These are phyloP conservation scores for Psammodynastes pulverulentus DNA, from an alignment of 2,113 vertebrate species.

Conservation along the genomic window DNA sequence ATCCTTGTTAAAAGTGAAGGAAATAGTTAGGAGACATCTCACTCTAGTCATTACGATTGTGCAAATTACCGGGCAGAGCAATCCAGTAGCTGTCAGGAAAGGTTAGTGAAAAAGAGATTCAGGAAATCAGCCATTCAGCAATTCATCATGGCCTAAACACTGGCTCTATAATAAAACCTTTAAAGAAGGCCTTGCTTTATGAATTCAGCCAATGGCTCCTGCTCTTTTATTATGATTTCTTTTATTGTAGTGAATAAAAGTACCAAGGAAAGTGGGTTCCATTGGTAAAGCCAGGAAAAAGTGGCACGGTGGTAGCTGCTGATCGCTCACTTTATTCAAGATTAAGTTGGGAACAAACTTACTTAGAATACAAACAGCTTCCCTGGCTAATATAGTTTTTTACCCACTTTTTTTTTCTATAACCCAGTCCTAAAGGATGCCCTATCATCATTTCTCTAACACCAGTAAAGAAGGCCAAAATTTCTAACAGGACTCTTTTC, in stretches of 20 bases:
- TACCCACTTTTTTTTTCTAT: slow-evolving; percentile 47
- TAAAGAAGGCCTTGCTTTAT: slow-evolving; percentile 78
- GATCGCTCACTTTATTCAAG: slow-evolving; percentile 52
- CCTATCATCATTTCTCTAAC: not conserved
- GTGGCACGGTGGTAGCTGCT: slow-evolving; percentile 63
- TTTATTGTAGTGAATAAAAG: slow-evolving; percentile 75
- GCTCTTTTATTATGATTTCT: slow-evolving; percentile 48
- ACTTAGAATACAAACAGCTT: slow-evolving; percentile 39
- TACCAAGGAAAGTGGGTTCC: slow-evolving; percentile 53
- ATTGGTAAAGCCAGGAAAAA: slow-evolving; percentile 55
- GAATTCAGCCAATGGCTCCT: slow-evolving; percentile 74
- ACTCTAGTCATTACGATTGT: slow-evolving; percentile 90
- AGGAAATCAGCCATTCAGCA: slow-evolving; percentile 90
- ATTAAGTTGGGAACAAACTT: slow-evolving; percentile 39
- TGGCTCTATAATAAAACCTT: slow-evolving; percentile 83
- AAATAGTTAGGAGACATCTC: slow-evolving; percentile 80
- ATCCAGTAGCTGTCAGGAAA: slow-evolving; percentile 94
- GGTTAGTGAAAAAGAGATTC: slow-evolving; percentile 86
- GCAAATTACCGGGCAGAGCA: slow-evolving; percentile 94
- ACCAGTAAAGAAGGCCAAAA: not conserved
- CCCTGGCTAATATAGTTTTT: slow-evolving; percentile 22
- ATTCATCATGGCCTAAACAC: slow-evolving; percentile 86
- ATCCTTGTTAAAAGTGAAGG: slow-evolving; percentile 89
- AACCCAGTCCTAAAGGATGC: not conserved
- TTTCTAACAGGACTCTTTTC: not conserved